Base-by-base conservation (phyloP, 2,888 invertebrate species). In the Nomada ferruginata region DNA sequence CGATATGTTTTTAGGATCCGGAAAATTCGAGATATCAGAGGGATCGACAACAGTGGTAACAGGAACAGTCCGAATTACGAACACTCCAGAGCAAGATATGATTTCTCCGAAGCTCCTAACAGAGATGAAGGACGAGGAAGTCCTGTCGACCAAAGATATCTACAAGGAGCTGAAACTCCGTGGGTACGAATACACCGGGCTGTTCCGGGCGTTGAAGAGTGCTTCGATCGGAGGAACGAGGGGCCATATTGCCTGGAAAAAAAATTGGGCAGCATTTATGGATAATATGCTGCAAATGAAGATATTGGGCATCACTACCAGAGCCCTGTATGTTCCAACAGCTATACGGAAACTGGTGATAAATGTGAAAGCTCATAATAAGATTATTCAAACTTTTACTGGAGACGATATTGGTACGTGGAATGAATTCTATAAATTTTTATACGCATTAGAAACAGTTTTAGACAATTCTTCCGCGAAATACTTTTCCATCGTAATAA, bases 11-110 rank as follows among this genome's bases (percentile, higher is more conserved):
- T 2, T 26, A 94, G 94, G 94, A 29, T 92, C 93, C 50, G 94
- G 94, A 64, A 91, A 86, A 83, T 92, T 92, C 52, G 91, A 96
- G 95, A 95, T 97, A 60, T 95, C 96, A 0, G 97, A 97, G 92
- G 95, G 96, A 3, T 96, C 96, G 4, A 95, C 95, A 0, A 95
- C 96, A 0, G 95, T 97, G 42, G 96, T 96, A 0, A 96, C 96
- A 0, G 97, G 97, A 50, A 95, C 94, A 23, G 95, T 97, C 70
- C 95, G 95, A 69, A 94, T 95, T 2, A 95, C 95, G 79, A 94
- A 95, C 87, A 94, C 95, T 61, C 83, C 90, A 1, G 59, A 80
- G 0, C 52, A 88, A 2, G 90, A 93, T 13, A 87, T 76, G 44
- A 74, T 96, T 86, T 76, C 86, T 15, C 9, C 74, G 0, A 55